Evolutionary conservation across 1,140 invertebrate species (phyloP).

Genomic region (Trichonephila inaurata): DNA sequence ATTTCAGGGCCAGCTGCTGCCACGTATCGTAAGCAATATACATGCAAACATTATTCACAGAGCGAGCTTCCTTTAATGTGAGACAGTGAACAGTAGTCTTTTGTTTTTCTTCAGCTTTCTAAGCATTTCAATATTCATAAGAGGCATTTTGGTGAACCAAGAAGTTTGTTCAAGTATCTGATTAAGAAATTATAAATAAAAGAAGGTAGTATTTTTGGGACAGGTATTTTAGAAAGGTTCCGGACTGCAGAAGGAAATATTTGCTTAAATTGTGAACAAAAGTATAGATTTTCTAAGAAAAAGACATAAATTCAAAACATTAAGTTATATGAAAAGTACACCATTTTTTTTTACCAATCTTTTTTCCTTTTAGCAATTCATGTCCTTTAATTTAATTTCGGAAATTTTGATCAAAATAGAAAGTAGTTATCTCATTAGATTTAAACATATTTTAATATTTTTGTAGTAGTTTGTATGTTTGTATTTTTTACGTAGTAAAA

Average conservation of each 20-base stretch:
- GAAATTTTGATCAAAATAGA: too few relatives aligned
- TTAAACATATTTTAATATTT: too few relatives aligned
- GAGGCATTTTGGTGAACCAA: neutral
- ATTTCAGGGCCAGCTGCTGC: slow-evolving; percentile 29
- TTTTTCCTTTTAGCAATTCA: too few relatives aligned
- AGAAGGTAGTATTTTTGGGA: neutral
- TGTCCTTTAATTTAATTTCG: too few relatives aligned
- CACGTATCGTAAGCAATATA: slow-evolving; percentile 14
- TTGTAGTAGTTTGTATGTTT: too few relatives aligned
- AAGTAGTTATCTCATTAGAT: too few relatives aligned
- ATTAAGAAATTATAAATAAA: slow-evolving; percentile 6
- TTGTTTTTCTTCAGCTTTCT: neutral
- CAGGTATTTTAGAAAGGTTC: neutral
- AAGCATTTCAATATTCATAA: slow-evolving; percentile 51
- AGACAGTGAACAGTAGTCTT: neutral
- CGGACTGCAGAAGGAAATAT: neutral
- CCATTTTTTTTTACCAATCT: too few relatives aligned
- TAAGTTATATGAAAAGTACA: too few relatives aligned
- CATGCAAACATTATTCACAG: slow-evolving; percentile 20
- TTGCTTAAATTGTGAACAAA: too few relatives aligned
- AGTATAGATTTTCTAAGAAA: too few relatives aligned
- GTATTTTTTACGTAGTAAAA: too few relatives aligned
- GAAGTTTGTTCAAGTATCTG: neutral
- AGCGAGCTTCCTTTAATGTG: neutral
- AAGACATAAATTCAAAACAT: too few relatives aligned